Evolutionary conservation across 2,113 vertebrate species (phyloP), one percentile per base, ranked within the genome.

Genomic region (Calypte anna): DNA sequence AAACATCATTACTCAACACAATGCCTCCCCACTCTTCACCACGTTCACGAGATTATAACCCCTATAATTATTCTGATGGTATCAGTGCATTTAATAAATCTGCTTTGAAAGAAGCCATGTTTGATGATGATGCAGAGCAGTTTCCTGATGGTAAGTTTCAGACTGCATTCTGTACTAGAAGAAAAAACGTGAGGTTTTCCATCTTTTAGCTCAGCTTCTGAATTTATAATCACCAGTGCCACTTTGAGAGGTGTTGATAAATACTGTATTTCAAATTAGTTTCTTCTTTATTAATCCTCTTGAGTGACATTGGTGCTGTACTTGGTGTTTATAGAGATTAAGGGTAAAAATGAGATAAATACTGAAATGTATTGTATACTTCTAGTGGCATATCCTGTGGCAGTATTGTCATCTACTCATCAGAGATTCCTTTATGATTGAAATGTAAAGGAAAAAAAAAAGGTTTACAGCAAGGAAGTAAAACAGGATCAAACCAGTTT

Each of bases 1-100:
- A 99, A 97, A 98, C 98, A 0, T 98, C 99, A 2, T 96, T 99
- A 63, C 98, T 99, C 64, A 99, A 99, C 93, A 99, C 99, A 1
- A 23, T 98, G 98, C 98, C 99, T 30, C 98, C 98, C 43, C 98
- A 99, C 93, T 98, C 98, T 33, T 99, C 98, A 3, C 99, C 99
- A 30, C 97, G 99, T 9, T 97, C 98, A 61, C 98, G 98, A 10
- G 99, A 99, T 43, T 99, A 99, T 96, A 99, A 99, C 96, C 99
- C 99, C 0, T 98, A 98, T 95, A 99, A 99, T 91, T 99, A 99
- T 44, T 98, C 98, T 1, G 99, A 99, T 86, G 98, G 98, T 48
- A 96, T 98, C 89, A 92, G 98, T 88, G 94, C 98, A 2, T 99
- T 99, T 87, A 99, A 98, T 94, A 99, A 99, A 96, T 98, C 98